Base-by-base conservation (phyloP, 2,888 invertebrate genomes). In the Mellilla xanthometata region DNA sequence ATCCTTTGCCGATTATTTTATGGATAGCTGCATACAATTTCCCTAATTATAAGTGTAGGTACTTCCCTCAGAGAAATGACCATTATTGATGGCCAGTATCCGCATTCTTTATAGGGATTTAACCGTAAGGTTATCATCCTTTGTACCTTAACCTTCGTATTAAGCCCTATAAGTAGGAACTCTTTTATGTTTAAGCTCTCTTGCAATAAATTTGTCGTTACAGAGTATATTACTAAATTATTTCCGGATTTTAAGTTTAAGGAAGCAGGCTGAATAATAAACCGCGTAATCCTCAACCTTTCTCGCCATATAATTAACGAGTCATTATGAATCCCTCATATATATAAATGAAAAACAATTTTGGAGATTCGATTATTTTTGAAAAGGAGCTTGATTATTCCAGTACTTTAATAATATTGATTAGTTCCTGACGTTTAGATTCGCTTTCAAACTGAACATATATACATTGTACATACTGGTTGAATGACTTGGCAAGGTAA, bases 31-130 rank as follows among this genome's bases (percentile, higher is more conserved):
- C 19, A 2, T 7, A 12, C 19, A 22, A 10, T 40, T 36, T 43
- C 22, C 30, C 11, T 38, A 39, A 49, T 45, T 22, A 31, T 11
- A n/a, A n/a, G n/a, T n/a, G 36, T 31, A 30, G 22, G 33, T 46
- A 38, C 32, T 35, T 51, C 42, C 50, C 44, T 13, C 24, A 13
- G 35, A 47, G 45, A 52, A 48, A 50, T 54, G 40, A 39, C 44
- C 39, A 19, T 42, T 34, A 46, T 46, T 29, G 40, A 40, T 53
- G 44, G 19, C n/a, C 46, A 39, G 34, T 41, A 42, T 56, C 56
- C 52, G 56, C 50, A 30, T 58, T 58, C 52, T 49, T 29, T 33
- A 40, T 32, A 40, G 47, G 35, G 45, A 38, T 39, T 46, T 47
- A 40, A 47, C 45, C 38, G 39, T 33, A 49, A 53, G 49, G 53